These are phyloP conservation scores for Anolis apletophallus DNA, from an alignment of 2,797 vertebrate species.

Conservation along the genomic window DNA sequence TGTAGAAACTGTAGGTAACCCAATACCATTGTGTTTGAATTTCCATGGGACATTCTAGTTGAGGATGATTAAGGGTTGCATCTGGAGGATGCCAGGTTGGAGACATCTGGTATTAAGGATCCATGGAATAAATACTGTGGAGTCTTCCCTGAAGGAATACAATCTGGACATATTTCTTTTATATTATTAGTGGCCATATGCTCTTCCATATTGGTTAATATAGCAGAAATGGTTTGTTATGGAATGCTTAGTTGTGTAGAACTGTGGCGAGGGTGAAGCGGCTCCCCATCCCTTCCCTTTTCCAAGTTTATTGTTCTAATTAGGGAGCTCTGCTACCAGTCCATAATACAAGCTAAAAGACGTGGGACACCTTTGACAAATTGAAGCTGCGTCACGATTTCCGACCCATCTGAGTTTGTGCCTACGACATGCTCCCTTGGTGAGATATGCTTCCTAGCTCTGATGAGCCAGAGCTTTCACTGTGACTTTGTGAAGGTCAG, in stretches of 20 bases:
- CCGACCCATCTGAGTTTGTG: slow-evolving; percentile 38
- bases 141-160: background rate
- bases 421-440: slow-evolving; percentile 31
- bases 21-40: background rate
- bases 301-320: background rate
- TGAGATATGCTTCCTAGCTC: slow-evolving; percentile 21
- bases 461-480: background rate
- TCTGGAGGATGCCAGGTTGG: no score
- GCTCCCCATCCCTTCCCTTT: background rate
- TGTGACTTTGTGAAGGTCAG: slow-evolving; percentile 78
- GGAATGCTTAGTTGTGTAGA: background rate
- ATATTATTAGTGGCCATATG: background rate
- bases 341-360: background rate
- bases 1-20: no score
- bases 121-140: background rate
- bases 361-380: background rate
- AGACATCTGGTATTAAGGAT: no score
- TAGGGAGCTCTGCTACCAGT: background rate
- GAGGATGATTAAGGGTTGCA: no score
- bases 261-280: background rate
- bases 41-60: background rate
- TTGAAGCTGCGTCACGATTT: fast-evolving
- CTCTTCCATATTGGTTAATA: background rate
- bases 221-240: no score
- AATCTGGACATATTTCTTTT: background rate